A percentile compares a stretch with the other conserved stretches of the same genome.
phyloP scores from a whole-genome alignment of 1,140 invertebrate genomes.

The Microplitis demolitor region DNA sequence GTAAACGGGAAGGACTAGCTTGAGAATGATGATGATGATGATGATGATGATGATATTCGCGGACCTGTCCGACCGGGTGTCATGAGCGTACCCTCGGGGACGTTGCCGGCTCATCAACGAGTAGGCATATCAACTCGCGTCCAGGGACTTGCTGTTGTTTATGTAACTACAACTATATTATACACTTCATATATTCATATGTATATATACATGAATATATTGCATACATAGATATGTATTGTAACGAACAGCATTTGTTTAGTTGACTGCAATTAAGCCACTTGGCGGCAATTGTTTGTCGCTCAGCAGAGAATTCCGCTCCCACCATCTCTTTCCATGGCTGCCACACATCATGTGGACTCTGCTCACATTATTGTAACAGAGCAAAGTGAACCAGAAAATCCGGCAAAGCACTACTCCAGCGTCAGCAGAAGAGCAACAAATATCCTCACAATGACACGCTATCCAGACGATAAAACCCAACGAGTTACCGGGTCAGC shows the following conservation, averaged over 20 bases:
- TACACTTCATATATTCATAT: too few relatives aligned
- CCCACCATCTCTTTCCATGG: constrained; percentile 37
- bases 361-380: constrained; percentile 1
- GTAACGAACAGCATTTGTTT: constrained; percentile 54
- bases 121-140: neutral
- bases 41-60: constrained; percentile 28
- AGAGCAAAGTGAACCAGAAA: constrained; percentile 3
- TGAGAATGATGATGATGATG: neutral
- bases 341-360: too few relatives aligned
- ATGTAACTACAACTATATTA: neutral
- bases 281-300: constrained; percentile 64
- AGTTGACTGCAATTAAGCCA: constrained; percentile 64
- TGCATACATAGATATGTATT: too few relatives aligned
- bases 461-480: constrained; percentile 48
- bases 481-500: constrained; percentile 46
- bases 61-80: constrained; percentile 26
- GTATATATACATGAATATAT: too few relatives aligned
- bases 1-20: constrained; percentile 3
- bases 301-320: constrained; percentile 63
- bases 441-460: too few relatives aligned
- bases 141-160: neutral
- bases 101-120: neutral
- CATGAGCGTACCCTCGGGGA: neutral
- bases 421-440: constrained; percentile 32
- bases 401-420: neutral